phyloP scores from a whole-genome alignment of 2,797 vertebrate species.

The Pangasius mekongensis region DNA sequence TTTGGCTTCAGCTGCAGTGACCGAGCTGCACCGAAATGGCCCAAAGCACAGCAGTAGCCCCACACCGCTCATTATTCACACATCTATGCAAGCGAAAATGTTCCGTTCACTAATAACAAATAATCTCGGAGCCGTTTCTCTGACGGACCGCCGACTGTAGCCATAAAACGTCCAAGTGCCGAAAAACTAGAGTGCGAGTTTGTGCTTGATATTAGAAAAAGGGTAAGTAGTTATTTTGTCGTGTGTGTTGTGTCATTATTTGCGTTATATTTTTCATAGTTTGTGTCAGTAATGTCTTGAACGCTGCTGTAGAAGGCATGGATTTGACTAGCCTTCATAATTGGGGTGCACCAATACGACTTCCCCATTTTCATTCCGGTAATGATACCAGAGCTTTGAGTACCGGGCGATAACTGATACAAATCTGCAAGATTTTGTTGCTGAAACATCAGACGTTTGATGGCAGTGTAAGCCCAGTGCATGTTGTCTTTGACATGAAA shows the following conservation, averaged over 20 bases:
- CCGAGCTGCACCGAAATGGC: constrained; percentile 59
- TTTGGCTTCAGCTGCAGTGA: constrained; percentile 60
- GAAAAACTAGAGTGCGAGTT: constrained; percentile 22
- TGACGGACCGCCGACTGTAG: constrained; percentile 36
- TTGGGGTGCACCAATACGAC: not conserved
- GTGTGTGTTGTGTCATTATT: not conserved
- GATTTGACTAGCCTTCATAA: not conserved
- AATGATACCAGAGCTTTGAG: not conserved
- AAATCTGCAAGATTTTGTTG: not conserved
- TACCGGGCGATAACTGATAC: not conserved
- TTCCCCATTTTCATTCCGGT: not conserved
- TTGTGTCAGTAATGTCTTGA: not conserved
- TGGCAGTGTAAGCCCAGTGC: not conserved
- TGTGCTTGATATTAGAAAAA: constrained; percentile 33
- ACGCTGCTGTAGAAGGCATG: not conserved
- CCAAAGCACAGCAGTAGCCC: constrained; percentile 10
- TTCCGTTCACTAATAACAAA: constrained; percentile 11
- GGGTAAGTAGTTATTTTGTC: constrained; percentile 30
- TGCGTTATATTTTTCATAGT: not conserved
- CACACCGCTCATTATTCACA: constrained; percentile 4
- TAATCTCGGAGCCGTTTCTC: constrained; percentile 30
- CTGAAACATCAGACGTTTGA: not conserved
- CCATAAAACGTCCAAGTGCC: constrained; percentile 50
- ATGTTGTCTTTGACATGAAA: not conserved
- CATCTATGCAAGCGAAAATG: constrained; percentile 55